phyloP scores from a whole-genome alignment of 2,797 vertebrate species.

The Crenichthys baileyi region DNA sequence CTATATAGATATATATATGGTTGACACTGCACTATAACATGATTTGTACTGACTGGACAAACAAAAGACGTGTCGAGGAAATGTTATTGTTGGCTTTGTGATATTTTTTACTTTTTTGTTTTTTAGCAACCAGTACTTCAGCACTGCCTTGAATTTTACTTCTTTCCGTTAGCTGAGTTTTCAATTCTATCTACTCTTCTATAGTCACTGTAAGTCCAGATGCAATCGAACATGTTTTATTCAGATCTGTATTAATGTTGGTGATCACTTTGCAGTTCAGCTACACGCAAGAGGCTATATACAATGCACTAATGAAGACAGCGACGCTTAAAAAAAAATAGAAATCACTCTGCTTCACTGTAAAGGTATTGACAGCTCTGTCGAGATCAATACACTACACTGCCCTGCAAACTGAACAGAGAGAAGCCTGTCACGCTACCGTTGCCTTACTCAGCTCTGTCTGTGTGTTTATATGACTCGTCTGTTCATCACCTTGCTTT shows the following conservation, averaged over 20 bases:
- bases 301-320: constrained; percentile 82
- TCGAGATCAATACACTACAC: constrained; percentile 79
- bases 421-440: constrained; percentile 82
- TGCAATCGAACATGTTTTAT: constrained; percentile 80
- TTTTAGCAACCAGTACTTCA: constrained; percentile 84
- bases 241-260: constrained; percentile 80
- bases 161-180: constrained; percentile 71
- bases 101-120: constrained; percentile 81
- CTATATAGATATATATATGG: constrained; percentile 68
- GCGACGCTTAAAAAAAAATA: constrained; percentile 58
- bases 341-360: constrained; percentile 76
- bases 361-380: constrained; percentile 75
- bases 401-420: constrained; percentile 82
- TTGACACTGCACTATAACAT: constrained; percentile 83
- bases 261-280: constrained; percentile 79
- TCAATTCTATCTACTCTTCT: constrained; percentile 81
- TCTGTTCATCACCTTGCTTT: constrained; percentile 81
- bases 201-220: constrained; percentile 85
- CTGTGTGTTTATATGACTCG: constrained; percentile 78
- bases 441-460: constrained; percentile 86
- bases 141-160: constrained; percentile 85
- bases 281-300: constrained; percentile 80
- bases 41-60: constrained; percentile 82
- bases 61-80: constrained; percentile 79
- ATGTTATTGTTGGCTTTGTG: constrained; percentile 82